Evolutionary conservation across 2,113 vertebrate genomes (phyloP), one percentile per base, ranked within the genome.

Genomic region (Silurus meridionalis): DNA sequence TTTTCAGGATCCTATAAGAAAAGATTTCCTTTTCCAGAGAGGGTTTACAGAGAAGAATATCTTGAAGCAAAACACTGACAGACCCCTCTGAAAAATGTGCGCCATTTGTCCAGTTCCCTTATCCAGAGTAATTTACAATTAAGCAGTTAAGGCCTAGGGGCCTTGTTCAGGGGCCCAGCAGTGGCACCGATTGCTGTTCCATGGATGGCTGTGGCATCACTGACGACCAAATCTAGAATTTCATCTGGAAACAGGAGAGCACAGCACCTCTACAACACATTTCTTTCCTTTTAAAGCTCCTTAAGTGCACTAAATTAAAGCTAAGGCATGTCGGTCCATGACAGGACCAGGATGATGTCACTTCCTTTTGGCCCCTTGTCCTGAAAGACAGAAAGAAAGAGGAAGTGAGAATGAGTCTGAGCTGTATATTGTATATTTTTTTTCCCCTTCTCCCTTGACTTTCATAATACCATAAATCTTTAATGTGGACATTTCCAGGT

Each of bases 221-320:
- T 60, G 28, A 60, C 57, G 19, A 60, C 15, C 8, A 58, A 79
- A 58, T 58, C 74, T 55, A 14, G 3, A 28, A 61, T 61, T 78
- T 57, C 13, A 57, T 28, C 74, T 55, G n/a, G n/a, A 55, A 78
- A 78, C n/a, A 55, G n/a, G 74, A 55, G 13, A 13, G 23, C 8
- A 55, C 46, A 53, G 23, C 37, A 58, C 6, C 55, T 67, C 69
- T 28, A 19, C 23, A 58, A 80, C 83, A 85, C 72, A 21, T 61
- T 61, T 80, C 66, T 87, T 87, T 72, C 25, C 85, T 75, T 88
- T 89, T 84, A 55, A 37, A 87, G 46, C 17, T 55, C 87, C 71
- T 57, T 13, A 9, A 71, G 81, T 64, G 50, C 74, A 28, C n/a
- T 10, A 25, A 80, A 82, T 74, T 66, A 50, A 87, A 82, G 77